Evolutionary conservation across 1,140 invertebrate genomes (phyloP), one percentile per base, ranked within the genome.

Genomic region (Aphelinus atriplicis): DNA sequence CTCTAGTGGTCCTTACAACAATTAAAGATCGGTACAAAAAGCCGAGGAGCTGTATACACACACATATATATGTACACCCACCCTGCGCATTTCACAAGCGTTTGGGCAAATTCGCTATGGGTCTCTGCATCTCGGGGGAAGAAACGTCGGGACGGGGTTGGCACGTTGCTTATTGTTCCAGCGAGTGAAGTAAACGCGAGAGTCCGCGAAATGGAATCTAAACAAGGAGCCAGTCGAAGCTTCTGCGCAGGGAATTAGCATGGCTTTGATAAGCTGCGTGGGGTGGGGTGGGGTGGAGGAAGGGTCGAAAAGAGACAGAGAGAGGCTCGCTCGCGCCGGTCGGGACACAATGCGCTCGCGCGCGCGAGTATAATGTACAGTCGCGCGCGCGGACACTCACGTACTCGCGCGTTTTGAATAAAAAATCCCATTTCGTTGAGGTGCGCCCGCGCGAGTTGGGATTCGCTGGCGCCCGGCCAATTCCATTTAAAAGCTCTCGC

Each of bases 401-500:
- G 45, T 42, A 56, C 42, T 55, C 51, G 5, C 45, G 9, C 71
- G 55, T 57, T 72, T 57, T 67, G 63, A 67, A 76, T 76, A 69
- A 72, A 76, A 76, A 76, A 76, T 76, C 68, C 69, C 56, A 76
- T 76, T 71, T 71, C 62, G 62, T 50, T 64, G 26, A 26, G 26
- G 26, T 26, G 26, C 26, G 0, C 26, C 26, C 26, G 26, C 26
- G 26, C 26, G 26, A 51, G 26, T 46, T 45, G 61, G 63, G 68
- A 62, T 57, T 60, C 63, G 9, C 60, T 76, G 75, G 75, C 75
- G 1, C 57, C 0, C 0, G 1, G 56, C 75, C 75, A 76, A 76
- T 76, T 76, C 69, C 75, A 76, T 76, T 76, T 76, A 76, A 76
- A 72, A 68, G n/a, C 69, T 70, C 55, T 55, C 51, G 45, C 57